Evolutionary conservation across 2,888 invertebrate species (phyloP).

Genomic region (Nycteola revayana): DNA sequence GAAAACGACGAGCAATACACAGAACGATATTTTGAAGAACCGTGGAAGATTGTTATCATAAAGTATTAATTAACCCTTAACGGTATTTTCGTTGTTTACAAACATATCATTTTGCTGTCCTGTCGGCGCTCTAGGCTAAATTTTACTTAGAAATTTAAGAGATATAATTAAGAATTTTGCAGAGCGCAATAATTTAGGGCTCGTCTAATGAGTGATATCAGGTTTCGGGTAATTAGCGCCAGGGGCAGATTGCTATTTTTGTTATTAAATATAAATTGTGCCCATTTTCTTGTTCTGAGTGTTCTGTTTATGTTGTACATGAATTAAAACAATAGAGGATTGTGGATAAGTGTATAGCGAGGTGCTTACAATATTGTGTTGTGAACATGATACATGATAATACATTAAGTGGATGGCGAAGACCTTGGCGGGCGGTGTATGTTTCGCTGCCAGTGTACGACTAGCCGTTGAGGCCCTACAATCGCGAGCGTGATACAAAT

Average conservation of each 20-base stretch:
- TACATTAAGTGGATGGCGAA: constrained; percentile 49
- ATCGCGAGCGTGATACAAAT: constrained; percentile 80
- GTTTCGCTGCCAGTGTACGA: constrained; percentile 51
- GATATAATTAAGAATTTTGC: constrained; percentile 82
- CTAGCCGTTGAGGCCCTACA: constrained; percentile 73
- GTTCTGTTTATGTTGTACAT: too few relatives aligned
- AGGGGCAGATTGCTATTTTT: constrained; percentile 65
- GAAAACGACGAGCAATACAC: too few relatives aligned
- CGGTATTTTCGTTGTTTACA: constrained; percentile 73
- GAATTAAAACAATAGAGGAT: background rate
- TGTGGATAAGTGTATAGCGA: constrained; percentile 1
- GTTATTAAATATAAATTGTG: constrained; percentile 50
- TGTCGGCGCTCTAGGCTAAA: constrained; percentile 68
- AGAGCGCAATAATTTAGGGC: constrained; percentile 77
- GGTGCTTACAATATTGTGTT: constrained; percentile 11
- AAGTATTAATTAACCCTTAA: constrained; percentile 66
- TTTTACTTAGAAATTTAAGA: constrained; percentile 81
- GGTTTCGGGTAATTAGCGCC: constrained; percentile 78
- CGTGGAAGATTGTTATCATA: constrained; percentile 43
- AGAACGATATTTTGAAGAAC: background rate
- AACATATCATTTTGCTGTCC: constrained; percentile 79
- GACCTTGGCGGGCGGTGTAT: constrained; percentile 69
- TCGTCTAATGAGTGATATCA: constrained; percentile 79
- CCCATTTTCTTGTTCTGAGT: too few relatives aligned
- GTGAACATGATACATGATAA: constrained; percentile 39